Conservation (phyloP, 2,797 vertebrate species). For the Spinus olivaceus region DNA sequence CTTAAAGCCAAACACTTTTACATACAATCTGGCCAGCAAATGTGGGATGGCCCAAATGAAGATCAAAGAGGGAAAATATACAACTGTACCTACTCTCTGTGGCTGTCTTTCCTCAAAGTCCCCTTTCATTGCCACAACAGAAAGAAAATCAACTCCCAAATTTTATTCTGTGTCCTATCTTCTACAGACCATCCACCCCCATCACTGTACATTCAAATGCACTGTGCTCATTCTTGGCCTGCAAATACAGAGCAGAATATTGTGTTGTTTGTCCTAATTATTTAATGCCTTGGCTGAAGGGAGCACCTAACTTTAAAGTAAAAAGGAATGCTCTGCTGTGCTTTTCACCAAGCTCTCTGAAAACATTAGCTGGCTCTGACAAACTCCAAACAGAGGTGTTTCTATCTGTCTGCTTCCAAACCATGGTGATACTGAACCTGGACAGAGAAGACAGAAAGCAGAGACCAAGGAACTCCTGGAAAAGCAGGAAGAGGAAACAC, state of each 20-base stretch:
- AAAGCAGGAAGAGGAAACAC: not conserved
- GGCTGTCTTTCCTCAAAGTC: not conserved
- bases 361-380: not conserved
- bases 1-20: not conserved
- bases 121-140: not conserved
- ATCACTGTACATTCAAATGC: not conserved
- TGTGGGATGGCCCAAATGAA: not conserved
- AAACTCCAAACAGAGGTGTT: not conserved
- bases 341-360: not conserved
- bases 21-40: not conserved
- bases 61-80: not conserved
- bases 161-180: not conserved
- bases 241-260: not conserved
- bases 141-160: not conserved
- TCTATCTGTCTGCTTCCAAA: not conserved
- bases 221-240: not conserved
- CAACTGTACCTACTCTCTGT: not conserved
- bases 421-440: not conserved
- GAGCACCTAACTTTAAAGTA: not conserved
- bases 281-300: not conserved
- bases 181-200: not conserved
- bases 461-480: not conserved
- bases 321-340: not conserved
- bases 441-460: not conserved
- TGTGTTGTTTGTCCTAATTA: not conserved